Base-by-base conservation (phyloP, 2,888 invertebrate species). In the Tetramorium bicarinatum region DNA sequence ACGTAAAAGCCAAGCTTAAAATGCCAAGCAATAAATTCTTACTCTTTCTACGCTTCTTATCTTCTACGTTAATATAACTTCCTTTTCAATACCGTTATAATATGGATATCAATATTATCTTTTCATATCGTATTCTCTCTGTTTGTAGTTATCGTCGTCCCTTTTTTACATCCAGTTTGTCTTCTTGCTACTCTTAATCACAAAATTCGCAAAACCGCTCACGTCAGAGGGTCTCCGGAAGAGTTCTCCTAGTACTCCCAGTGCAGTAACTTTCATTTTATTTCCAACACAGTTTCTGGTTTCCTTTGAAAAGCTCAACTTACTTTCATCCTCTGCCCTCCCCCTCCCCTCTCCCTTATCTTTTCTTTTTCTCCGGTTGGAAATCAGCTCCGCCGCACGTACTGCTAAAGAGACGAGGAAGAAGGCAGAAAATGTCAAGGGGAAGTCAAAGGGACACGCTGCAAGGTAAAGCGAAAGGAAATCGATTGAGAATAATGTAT, bases 361-460 rank as follows among this genome's bases (percentile, higher is more conserved):
- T 59, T 80, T 80, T 59, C 79, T 80, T 80, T 80, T 80, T 80
- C 79, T 47, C 47, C 21, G 47, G 13, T 74, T 80, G 74, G 38
- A 80, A 80, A 80, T 80, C 79, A 80, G 79, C 79, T 80, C 74
- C 21, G 79, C 47, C 79, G 79, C 79, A 80, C 74, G 79, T 80
- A 64, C 56, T 85, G 84, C 75, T 54, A 69, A 75, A 82, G 74
- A 82, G 74, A 87, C 59, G 54, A 56, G 61, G 77, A 67, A 59
- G 81, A 69, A 52, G 64, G 34, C 47, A 52, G 52, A 80, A 80
- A 80, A 80, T 80, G 79, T 80, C 79, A 72, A 80, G 79, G 52
- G 61, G 74, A 56, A 83, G 79, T 79, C 88, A 87, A 88, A 88
- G 85, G 61, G 64, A 79, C 74, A 25, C 66, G 64, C 67, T 52